These are phyloP conservation scores for Plebejus anna DNA, from an alignment of 2,888 invertebrate genomes.

Conservation along the genomic window DNA sequence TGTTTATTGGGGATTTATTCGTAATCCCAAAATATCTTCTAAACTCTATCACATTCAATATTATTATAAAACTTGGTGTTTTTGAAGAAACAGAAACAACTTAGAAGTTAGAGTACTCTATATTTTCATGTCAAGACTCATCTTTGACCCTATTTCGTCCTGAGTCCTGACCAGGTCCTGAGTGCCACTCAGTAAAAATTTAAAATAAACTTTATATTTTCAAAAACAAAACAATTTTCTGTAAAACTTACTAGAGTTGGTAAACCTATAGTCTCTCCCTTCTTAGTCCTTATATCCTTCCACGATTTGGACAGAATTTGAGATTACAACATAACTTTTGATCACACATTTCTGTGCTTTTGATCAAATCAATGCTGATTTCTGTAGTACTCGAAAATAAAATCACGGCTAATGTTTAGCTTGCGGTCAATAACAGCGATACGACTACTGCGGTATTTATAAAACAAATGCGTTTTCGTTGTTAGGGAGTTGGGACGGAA, in stretches of 20 bases:
- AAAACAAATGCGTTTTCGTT: conserved; percentile 3
- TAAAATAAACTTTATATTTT: no score
- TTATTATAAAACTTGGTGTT: not conserved
- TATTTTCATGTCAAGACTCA: no score
- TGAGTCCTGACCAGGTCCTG: no score
- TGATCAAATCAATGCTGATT: not conserved
- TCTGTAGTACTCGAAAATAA: not conserved
- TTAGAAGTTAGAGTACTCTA: no score
- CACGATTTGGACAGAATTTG: not conserved
- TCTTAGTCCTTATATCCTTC: not conserved
- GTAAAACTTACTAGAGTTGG: not conserved
- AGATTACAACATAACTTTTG: not conserved
- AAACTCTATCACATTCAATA: not conserved
- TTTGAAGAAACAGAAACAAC: no score
- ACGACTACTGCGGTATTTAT: not conserved
- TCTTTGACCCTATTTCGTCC: no score
- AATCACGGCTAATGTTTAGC: not conserved
- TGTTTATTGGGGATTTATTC: no score
- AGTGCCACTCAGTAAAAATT: no score
- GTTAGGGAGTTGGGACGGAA: not conserved
- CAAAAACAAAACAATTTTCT: not conserved
- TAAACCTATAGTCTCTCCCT: not conserved
- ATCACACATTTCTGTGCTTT: not conserved
- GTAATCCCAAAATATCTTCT: not conserved
- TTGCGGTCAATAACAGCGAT: not conserved